Conservation (phyloP, 2,888 invertebrate genomes). For the Loripinus fragilis region DNA sequence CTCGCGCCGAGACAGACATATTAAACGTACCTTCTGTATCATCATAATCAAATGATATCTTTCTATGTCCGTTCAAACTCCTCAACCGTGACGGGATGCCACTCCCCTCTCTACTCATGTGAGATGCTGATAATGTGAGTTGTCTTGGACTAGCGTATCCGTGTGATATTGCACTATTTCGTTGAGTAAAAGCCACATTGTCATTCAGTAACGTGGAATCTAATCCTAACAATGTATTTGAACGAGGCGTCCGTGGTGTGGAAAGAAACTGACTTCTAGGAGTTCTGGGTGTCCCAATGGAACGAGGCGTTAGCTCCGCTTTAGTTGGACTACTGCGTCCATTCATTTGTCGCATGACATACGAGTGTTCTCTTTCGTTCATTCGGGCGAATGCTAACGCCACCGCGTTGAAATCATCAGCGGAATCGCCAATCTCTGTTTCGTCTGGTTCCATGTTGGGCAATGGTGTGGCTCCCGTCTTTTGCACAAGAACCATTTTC, state of each 20-base stretch:
- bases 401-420: background rate
- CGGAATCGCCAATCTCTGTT: background rate
- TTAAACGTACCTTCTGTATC: slow-evolving; percentile 59
- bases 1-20: too few species aligned
- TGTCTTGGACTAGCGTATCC: slow-evolving; percentile 55
- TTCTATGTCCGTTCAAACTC: background rate
- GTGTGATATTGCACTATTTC: slow-evolving; percentile 55
- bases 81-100: background rate
- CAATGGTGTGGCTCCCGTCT: background rate
- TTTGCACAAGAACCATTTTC: slow-evolving; percentile 1
- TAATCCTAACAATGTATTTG: background rate
- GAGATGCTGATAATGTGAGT: slow-evolving; percentile 33
- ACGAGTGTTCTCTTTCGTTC: slow-evolving; percentile 19
- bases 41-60: slow-evolving; percentile 54
- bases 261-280: slow-evolving; percentile 13
- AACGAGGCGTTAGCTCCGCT: slow-evolving; percentile 17
- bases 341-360: background rate
- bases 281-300: slow-evolving; percentile 28
- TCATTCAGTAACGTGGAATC: slow-evolving; percentile 36
- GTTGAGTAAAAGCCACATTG: slow-evolving; percentile 46
- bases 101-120: slow-evolving; percentile 32
- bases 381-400: slow-evolving; percentile 12
- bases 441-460: background rate
- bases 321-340: slow-evolving; percentile 2
- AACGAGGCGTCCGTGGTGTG: slow-evolving; percentile 6